A percentile compares a stretch with the other conserved stretches of the same genome.
These are phyloP conservation scores for Brachypalpus laphriformis DNA, from an alignment of 2,888 invertebrate genomes.

Conservation along the genomic window DNA sequence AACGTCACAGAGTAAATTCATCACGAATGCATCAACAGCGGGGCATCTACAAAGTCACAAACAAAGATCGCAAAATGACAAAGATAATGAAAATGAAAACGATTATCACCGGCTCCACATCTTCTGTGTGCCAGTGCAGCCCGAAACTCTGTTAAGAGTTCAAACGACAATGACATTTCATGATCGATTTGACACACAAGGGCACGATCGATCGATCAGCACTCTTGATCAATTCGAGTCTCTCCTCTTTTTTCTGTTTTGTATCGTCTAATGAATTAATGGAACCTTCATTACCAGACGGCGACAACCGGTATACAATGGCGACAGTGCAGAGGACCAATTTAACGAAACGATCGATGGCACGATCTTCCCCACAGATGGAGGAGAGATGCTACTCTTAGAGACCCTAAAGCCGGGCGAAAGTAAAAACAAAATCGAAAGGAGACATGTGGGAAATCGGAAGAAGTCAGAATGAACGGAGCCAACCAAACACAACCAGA, in stretches of 20 bases:
- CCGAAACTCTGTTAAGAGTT: conserved; percentile 46
- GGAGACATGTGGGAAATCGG: conserved; percentile 43
- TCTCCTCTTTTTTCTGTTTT: conserved; percentile 10
- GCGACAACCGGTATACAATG: conserved; percentile 22
- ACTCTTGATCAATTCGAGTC: conserved; percentile 53
- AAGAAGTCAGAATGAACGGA: conserved; percentile 22
- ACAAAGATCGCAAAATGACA: conserved; percentile 8
- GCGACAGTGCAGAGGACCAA: conserved; percentile 36
- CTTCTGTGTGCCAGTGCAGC: background rate
- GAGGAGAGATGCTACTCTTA: conserved; percentile 6
- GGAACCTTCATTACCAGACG: conserved; percentile 54
- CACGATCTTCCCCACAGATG: conserved; percentile 49
- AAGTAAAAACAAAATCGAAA: conserved; percentile 66
- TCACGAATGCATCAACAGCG: conserved; percentile 52
- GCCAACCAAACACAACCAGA: background rate
- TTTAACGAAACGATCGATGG: conserved; percentile 50
- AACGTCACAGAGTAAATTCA: conserved; percentile 62
- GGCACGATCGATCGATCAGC: conserved; percentile 77
- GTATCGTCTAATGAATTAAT: conserved; percentile 57
- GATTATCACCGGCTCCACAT: background rate
- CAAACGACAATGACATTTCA: conserved; percentile 81
- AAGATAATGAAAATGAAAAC: background rate
- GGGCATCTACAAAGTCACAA: conserved; percentile 53
- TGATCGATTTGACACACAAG: conserved; percentile 82
- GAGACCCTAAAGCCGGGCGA: conserved; percentile 14